Conservation (phyloP, 2,888 invertebrate species). For the Xanthostigma xanthostigma region DNA sequence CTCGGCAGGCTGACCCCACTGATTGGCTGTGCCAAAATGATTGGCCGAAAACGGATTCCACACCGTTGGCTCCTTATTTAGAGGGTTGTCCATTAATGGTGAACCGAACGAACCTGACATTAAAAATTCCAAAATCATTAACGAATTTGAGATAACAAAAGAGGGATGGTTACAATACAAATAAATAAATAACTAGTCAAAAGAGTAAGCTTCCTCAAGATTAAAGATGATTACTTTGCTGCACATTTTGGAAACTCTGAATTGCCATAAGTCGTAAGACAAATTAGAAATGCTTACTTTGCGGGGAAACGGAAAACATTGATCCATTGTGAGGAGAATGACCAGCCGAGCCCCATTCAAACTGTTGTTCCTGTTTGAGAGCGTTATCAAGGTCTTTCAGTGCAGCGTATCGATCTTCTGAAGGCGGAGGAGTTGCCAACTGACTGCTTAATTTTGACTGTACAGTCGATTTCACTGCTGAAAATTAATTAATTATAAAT, state of each 20-base stretch:
- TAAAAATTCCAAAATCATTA: neutral
- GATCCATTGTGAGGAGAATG: neutral
- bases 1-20: conserved; percentile 3
- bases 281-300: neutral
- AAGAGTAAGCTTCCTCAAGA: too few species aligned
- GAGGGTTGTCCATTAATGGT: neutral
- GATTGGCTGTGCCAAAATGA: neutral
- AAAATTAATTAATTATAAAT: neutral
- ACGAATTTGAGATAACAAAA: too few species aligned
- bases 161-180: too few species aligned
- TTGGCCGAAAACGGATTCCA: conserved; percentile 2
- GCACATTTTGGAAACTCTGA: too few species aligned
- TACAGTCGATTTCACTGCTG: neutral
- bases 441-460: conserved; percentile 5
- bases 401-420: conserved; percentile 88
- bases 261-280: too few species aligned
- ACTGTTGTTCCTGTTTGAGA: conserved; percentile 39
- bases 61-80: neutral
- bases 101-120: neutral
- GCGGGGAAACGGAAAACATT: neutral
- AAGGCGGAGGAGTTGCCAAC: conserved; percentile 15
- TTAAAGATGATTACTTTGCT: too few species aligned
- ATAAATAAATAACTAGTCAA: too few species aligned
- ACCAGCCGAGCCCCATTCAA: conserved; percentile 12
- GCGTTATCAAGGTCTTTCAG: conserved; percentile 82